Conservation (phyloP, 2,888 invertebrate genomes). For the Parnassius smintheus region DNA sequence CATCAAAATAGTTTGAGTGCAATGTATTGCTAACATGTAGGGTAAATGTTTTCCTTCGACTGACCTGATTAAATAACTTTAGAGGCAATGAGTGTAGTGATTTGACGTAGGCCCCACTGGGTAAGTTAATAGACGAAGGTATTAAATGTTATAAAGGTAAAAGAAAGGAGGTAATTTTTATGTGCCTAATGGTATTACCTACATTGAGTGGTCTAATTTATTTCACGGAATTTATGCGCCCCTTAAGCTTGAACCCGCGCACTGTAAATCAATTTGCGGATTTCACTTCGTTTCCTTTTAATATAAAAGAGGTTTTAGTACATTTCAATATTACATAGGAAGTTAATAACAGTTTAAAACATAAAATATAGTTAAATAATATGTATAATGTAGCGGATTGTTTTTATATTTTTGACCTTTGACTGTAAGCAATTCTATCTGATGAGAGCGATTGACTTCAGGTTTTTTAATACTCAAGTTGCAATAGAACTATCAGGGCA, state of each 20-base stretch:
- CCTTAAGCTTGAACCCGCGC: conserved; percentile 5
- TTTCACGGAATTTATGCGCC: conserved; percentile 8
- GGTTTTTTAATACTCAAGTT: too few species aligned
- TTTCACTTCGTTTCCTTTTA: neutral
- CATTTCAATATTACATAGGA: too few species aligned
- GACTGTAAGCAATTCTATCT: too few species aligned
- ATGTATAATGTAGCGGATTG: too few species aligned
- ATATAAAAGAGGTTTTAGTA: conserved; percentile 3
- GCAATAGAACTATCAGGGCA: too few species aligned
- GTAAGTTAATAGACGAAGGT: conserved; percentile 10
- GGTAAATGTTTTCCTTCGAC: conserved; percentile 46
- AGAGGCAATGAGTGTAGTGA: conserved; percentile 36
- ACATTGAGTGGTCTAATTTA: conserved; percentile 11
- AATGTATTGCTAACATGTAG: conserved; percentile 57
- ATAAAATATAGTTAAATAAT: too few species aligned
- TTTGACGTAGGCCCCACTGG: conserved; percentile 19
- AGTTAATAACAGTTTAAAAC: too few species aligned
- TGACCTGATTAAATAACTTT: conserved; percentile 59
- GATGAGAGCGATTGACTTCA: too few species aligned
- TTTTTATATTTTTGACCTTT: too few species aligned
- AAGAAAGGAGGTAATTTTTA: neutral
- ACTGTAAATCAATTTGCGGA: conserved; percentile 16
- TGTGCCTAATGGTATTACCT: neutral
- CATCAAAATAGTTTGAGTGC: conserved; percentile 49
- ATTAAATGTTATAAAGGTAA: neutral